phyloP scores from a whole-genome alignment of 37 sponge, comb jelly and placozoan genomes.

The Beroe forskalii region DNA sequence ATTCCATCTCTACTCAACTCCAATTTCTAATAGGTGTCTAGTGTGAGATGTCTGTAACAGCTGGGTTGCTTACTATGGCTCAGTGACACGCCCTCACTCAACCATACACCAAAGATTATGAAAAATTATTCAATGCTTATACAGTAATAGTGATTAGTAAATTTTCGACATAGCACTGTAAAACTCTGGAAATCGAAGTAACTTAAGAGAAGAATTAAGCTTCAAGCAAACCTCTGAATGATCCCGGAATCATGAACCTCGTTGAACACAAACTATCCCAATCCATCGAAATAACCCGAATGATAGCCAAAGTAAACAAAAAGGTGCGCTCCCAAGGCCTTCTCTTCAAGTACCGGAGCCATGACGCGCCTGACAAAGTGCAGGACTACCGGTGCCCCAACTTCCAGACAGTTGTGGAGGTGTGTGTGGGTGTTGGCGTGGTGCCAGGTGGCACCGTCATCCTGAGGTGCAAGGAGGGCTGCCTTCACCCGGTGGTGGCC shows the following conservation, averaged over 20 bases:
- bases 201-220: too few species aligned
- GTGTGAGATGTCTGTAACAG: too few species aligned
- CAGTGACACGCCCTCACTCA: too few species aligned
- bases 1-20: too few species aligned
- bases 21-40: too few species aligned
- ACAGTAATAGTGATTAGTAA: too few species aligned
- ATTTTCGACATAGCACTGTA: too few species aligned
- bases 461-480: constrained; percentile 40
- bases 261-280: constrained; percentile 27
- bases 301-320: neutral
- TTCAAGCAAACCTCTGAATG: too few species aligned
- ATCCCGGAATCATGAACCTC: constrained; percentile 34
- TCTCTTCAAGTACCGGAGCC: constrained; percentile 2
- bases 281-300: neutral
- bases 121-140: too few species aligned
- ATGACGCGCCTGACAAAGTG: neutral
- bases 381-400: neutral
- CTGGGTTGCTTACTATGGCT: too few species aligned
- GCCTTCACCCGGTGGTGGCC: constrained; percentile 37
- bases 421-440: neutral
- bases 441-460: constrained; percentile 1
- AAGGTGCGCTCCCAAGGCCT: constrained; percentile 3
- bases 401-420: constrained; percentile 45
- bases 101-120: too few species aligned
- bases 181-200: too few species aligned